A percentile compares a stretch with the other conserved stretches of the same genome.
Evolutionary conservation across 2,797 vertebrate genomes (phyloP).

Genomic region (Zenarchopterus dispar): DNA sequence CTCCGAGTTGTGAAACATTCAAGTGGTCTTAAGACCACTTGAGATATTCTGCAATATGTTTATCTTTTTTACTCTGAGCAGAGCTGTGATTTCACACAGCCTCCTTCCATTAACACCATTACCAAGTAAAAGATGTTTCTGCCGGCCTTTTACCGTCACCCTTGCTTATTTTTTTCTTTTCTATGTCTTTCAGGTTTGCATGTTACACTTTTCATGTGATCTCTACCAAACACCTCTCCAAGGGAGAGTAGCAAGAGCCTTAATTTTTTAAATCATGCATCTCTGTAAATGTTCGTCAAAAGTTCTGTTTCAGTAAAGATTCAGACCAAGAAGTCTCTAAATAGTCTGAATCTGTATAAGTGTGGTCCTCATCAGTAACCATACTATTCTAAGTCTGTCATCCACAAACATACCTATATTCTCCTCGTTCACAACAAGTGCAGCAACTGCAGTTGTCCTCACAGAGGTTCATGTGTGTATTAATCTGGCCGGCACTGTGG

Average conservation of each 20-base stretch:
- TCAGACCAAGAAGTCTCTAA: neutral
- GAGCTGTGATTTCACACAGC: neutral
- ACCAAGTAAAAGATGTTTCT: slow-evolving; percentile 3
- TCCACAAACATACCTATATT: too few relatives aligned
- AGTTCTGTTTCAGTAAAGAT: too few relatives aligned
- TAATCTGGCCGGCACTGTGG: too few relatives aligned
- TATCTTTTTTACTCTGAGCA: neutral
- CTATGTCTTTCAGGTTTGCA: neutral
- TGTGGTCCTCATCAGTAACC: too few relatives aligned
- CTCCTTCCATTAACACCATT: slow-evolving; percentile 20
- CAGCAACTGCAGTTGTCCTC: too few relatives aligned
- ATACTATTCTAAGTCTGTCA: too few relatives aligned
- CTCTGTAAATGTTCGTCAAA: too few relatives aligned
- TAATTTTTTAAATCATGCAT: neutral
- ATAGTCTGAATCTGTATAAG: too few relatives aligned
- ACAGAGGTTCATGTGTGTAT: too few relatives aligned
- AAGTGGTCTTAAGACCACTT: neutral
- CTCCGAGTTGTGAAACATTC: neutral
- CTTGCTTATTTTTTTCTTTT: neutral
- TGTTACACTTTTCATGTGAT: neutral
- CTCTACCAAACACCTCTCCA: neutral
- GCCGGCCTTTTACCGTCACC: neutral
- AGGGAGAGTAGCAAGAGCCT: neutral
- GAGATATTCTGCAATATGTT: neutral
- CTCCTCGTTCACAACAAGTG: too few relatives aligned